Evolutionary conservation across 2,888 invertebrate genomes (phyloP).

Genomic region (Esperia sulphurella): DNA sequence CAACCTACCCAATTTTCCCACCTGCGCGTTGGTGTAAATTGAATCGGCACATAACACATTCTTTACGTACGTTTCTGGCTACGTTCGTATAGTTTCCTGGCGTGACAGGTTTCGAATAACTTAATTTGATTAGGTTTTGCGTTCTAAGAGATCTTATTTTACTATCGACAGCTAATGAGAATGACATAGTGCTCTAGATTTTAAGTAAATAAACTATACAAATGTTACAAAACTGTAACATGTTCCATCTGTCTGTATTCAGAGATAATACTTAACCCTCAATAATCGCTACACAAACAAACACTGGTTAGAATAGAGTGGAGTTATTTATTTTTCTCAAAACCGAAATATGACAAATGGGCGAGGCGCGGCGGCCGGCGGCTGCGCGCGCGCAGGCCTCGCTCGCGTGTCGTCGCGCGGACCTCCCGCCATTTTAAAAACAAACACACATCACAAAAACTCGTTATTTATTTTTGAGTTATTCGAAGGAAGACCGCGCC

Average conservation of each 20-base stretch:
- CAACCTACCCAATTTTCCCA: constrained; percentile 42
- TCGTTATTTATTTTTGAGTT: constrained; percentile 76
- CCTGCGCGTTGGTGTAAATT: constrained; percentile 47
- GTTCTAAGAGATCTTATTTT: not conserved
- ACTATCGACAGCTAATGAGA: not conserved
- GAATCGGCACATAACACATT: constrained; percentile 31
- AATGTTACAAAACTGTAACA: constrained; percentile 42
- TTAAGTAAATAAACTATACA: constrained; percentile 34
- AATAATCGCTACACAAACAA: constrained; percentile 72
- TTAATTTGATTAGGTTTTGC: constrained; percentile 6
- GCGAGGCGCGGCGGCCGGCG: constrained; percentile 52
- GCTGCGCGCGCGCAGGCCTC: constrained; percentile 39
- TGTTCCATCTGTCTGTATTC: constrained; percentile 59
- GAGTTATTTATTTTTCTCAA: constrained; percentile 72
- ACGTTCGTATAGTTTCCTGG: not conserved
- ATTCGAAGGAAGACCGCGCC: constrained; percentile 73
- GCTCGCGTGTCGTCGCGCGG: constrained; percentile 77
- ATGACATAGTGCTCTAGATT: constrained; percentile 3
- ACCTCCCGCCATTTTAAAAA: constrained; percentile 80
- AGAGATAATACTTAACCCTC: constrained; percentile 68
- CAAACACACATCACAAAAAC: constrained; percentile 76
- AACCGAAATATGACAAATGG: constrained; percentile 77
- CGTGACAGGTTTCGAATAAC: constrained; percentile 4
- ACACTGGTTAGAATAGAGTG: constrained; percentile 68
- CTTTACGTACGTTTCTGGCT: constrained; percentile 7